These are phyloP conservation scores for Mastomys natalensis DNA, from an alignment of 2,113 vertebrate genomes.

Conservation along the genomic window DNA sequence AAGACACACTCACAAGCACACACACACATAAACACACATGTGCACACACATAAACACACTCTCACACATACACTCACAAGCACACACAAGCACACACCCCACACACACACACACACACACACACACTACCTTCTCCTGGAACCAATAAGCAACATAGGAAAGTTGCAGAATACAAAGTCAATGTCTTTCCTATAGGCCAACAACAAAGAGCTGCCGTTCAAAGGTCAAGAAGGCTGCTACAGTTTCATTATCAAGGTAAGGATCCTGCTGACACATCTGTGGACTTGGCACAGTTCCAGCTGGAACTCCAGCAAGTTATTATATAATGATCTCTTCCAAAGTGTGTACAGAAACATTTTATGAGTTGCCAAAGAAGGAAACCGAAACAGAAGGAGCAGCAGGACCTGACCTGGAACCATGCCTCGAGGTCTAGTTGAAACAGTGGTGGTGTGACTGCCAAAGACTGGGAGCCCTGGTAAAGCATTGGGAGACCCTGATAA, in stretches of 20 bases:
- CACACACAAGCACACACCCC: not conserved
- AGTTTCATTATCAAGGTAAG: not conserved
- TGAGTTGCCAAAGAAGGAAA: not conserved
- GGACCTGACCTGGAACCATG: not conserved
- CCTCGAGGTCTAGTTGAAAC: fast-evolving
- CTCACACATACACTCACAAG: not conserved
- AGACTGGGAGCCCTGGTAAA: not conserved
- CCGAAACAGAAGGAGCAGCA: not conserved
- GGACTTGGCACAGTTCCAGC: too few relatives aligned
- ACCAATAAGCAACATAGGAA: not conserved
- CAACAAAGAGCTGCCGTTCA: not conserved
- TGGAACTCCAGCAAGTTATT: not conserved
- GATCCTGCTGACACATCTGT: not conserved
- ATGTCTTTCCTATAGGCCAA: not conserved
- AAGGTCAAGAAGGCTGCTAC: not conserved
- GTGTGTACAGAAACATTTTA: not conserved
- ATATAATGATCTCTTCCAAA: not conserved
- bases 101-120: not conserved
- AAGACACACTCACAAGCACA: not conserved
- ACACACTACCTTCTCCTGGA: too few relatives aligned
- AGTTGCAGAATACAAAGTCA: not conserved
- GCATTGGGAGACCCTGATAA: too few relatives aligned
- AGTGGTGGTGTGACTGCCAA: fast-evolving
- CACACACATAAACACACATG: too few relatives aligned
- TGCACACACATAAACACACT: not conserved